Conservation (phyloP, 2,888 invertebrate genomes). For the Synanthedon formicaeformis region DNA sequence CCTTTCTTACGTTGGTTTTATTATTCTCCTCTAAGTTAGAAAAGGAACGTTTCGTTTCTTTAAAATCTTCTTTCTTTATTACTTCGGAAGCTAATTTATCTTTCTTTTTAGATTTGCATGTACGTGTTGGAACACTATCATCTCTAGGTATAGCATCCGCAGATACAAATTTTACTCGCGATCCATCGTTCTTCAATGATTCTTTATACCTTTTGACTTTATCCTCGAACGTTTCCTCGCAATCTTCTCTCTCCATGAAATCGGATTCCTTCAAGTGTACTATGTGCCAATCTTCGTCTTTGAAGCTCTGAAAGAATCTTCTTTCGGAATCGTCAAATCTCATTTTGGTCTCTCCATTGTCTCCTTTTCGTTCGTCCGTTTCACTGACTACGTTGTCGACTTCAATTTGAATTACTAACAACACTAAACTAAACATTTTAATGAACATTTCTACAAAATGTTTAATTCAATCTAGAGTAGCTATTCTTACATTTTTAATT, state of each 20-base stretch:
- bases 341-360: slow-evolving; percentile 6
- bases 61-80: neutral
- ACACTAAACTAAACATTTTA: too few relatives aligned
- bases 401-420: too few relatives aligned
- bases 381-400: too few relatives aligned
- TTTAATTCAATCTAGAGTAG: too few relatives aligned
- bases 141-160: slow-evolving; percentile 24
- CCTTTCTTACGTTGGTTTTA: neutral
- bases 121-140: slow-evolving; percentile 14
- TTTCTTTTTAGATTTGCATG: slow-evolving; percentile 15
- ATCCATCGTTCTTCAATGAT: slow-evolving; percentile 28
- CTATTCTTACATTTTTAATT: too few relatives aligned
- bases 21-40: too few relatives aligned
- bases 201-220: slow-evolving; percentile 25
- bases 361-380: neutral
- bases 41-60: neutral
- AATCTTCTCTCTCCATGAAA: slow-evolving; percentile 17
- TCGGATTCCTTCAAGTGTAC: slow-evolving; percentile 27
- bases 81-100: neutral
- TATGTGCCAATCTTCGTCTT: slow-evolving; percentile 35
- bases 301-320: slow-evolving; percentile 23
- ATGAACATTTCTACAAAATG: too few relatives aligned
- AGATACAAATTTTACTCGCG: slow-evolving; percentile 32
- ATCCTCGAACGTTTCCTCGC: slow-evolving; percentile 28
- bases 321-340: slow-evolving; percentile 11